Base-by-base conservation (phyloP, 2,113 vertebrate species). In the Rutilus rutilus region DNA sequence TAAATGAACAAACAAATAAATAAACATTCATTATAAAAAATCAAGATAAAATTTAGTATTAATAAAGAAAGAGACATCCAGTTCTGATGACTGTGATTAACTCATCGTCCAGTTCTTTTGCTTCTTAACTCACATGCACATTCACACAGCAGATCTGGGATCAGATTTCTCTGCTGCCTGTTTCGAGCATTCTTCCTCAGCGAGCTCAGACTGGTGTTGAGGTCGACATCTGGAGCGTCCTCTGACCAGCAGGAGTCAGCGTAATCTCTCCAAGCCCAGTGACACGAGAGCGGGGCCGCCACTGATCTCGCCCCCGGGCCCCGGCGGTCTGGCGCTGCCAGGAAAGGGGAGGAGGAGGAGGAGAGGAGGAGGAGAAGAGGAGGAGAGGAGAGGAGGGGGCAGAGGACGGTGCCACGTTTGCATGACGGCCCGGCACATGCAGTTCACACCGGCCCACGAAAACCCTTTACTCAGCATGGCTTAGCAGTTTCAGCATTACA, bases 381-480 rank as follows among this genome's bases (percentile, higher is more conserved):
- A 19, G 1, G 27, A 25, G 50, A 78, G 54, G 14, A 50, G 69
- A 33, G 2, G 77, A 69, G 47, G 50, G 59, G 54, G 25, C 89
- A 39, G 87, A 87, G 89, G 42, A 5, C 83, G 90, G 88, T 93
- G 94, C 94, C 94, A 95, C 94, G 93, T 94, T 93, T 91, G 73
- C 93, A 94, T 92, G 91, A 92, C 88, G 88, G 47, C 85, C 33
- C 64, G 64, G 79, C 21, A 23, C 45, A 57, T 60, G 64, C 30
- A 30, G 15, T 6, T 30, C 78, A 47, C 25, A 17, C 47, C 57
- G 10, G 39, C 65, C 78, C 52, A 59, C n/a, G 8, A 12, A 57
- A 78, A 23, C 21, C 4, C 52, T 42, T 59, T 59, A 36, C 76
- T 59, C 76, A 78, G 76, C 78, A 42, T 62, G 6, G 30, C 33